Base-by-base conservation (phyloP, 2,888 invertebrate genomes). In the Junonia oenone region DNA sequence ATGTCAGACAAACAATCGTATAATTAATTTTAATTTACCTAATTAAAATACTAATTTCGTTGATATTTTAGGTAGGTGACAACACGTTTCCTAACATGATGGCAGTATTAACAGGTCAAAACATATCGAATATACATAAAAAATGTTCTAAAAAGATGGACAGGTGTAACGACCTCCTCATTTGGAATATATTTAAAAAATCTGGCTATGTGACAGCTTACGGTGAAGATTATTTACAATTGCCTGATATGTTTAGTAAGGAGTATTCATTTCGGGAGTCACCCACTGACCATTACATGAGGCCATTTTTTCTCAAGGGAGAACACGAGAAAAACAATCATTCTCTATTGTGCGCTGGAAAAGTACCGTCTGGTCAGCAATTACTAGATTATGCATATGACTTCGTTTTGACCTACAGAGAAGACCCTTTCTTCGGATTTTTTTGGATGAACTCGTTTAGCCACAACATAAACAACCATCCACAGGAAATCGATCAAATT, bases 81-180 rank as follows among this genome's bases (percentile, higher is more conserved):
- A 98, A 98, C 70, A 98, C 97, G 0, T 96, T 95, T 72, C 97
- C 98, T 0, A 98, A 98, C 80, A 81, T 98, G 48, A 94, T 97
- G 92, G 96, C 97, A 0, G 91, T 95, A 43, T 85, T 96, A 11
- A 93, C 95, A 0, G 98, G 97, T 0, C 89, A 92, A 61, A 92
- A 87, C 13, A 83, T 93, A 11, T 84, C 91, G 46, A 66, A 76
- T 0, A 74, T 88, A 45, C 92, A 92, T 63, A 78, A 88, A 26
- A 91, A 92, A 11, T 91, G 87, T 62, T 81, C 78, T 6, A 72
- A 72, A 19, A 69, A 82, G 49, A 91, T 91, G 72, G 92, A 92
- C 31, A 72, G 94, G 49, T 96, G 97, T 68, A 90, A 92, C 49
- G 94, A 95, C 67, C 91, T 94, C 0, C 91, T 97, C 59, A 88